phyloP scores from a whole-genome alignment of 37 sponge, comb jelly and placozoan genomes.

The Petrosia ficiformis region DNA sequence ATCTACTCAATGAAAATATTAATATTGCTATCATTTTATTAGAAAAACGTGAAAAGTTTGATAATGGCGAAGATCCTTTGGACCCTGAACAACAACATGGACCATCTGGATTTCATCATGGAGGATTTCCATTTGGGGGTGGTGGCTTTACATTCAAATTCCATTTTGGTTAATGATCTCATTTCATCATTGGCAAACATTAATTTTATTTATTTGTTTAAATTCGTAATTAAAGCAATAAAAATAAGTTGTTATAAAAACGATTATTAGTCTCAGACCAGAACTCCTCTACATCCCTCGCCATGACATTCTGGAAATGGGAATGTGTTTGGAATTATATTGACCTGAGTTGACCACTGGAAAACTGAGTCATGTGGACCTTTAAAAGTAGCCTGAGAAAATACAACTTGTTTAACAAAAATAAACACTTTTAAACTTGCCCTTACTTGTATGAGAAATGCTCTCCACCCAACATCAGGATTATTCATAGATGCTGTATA shows the following conservation, averaged over 20 bases:
- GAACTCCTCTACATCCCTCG: slow-evolving; percentile 54
- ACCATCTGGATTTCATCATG: slow-evolving; percentile 54
- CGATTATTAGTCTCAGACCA: too few species aligned
- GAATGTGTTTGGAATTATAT: slow-evolving; percentile 82
- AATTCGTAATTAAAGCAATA: too few species aligned
- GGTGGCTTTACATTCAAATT: slow-evolving; percentile 92
- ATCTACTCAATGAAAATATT: not conserved
- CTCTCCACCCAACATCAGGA: slow-evolving; percentile 83
- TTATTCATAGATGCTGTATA: slow-evolving; percentile 48
- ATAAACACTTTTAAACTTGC: too few species aligned
- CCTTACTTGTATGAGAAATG: slow-evolving; percentile 79
- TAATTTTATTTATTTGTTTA: too few species aligned
- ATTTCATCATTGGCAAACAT: not conserved
- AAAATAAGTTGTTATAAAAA: too few species aligned
- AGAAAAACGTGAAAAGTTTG: slow-evolving; percentile 92
- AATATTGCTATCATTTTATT: not conserved
- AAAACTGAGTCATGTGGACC: slow-evolving; percentile 46
- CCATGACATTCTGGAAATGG: slow-evolving; percentile 90
- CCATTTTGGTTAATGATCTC: slow-evolving; percentile 45
- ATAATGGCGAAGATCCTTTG: slow-evolving; percentile 97
- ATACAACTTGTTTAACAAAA: not conserved
- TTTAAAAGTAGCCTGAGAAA: slow-evolving; percentile 56
- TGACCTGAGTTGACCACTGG: slow-evolving; percentile 83
- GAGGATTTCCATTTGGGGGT: slow-evolving; percentile 54
- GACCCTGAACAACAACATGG: slow-evolving; percentile 82